These are phyloP conservation scores for Aphyosemion australe DNA, from an alignment of 2,113 vertebrate genomes.

Conservation along the genomic window DNA sequence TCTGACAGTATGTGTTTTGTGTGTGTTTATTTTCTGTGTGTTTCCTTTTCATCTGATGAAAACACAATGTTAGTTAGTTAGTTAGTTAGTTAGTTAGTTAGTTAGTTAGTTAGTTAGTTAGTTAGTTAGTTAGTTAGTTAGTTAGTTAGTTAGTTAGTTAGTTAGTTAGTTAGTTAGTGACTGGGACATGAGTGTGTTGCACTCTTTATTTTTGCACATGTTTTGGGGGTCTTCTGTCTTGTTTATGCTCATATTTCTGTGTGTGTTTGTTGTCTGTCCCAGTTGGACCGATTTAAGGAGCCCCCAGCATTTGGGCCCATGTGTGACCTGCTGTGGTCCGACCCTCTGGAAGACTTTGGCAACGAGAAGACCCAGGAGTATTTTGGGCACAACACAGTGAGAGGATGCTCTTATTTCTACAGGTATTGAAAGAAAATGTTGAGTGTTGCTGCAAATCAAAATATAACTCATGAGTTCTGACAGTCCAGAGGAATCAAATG, in stretches of 20 bases:
- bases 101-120: no score
- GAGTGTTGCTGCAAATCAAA: neutral
- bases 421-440: conserved; percentile 66
- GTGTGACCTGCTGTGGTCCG: conserved; percentile 85
- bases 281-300: conserved; percentile 86
- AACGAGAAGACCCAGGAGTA: conserved; percentile 86
- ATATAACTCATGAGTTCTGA: conserved; percentile 12
- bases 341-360: conserved; percentile 85
- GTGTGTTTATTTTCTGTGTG: conserved; percentile 24
- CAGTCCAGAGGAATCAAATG: neutral
- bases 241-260: conserved; percentile 17
- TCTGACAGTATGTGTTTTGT: conserved; percentile 66
- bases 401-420: conserved; percentile 87
- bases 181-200: neutral
- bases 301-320: conserved; percentile 85
- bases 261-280: conserved; percentile 33
- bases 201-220: neutral
- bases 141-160: neutral
- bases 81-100: no score
- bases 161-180: neutral
- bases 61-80: no score
- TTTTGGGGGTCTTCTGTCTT: neutral
- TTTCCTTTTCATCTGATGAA: conserved; percentile 31
- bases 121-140: no score
- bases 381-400: conserved; percentile 84